Evolutionary conservation across 2,888 invertebrate species (phyloP), one percentile per base, ranked within the genome.

Genomic region (Saturnia pavonia): DNA sequence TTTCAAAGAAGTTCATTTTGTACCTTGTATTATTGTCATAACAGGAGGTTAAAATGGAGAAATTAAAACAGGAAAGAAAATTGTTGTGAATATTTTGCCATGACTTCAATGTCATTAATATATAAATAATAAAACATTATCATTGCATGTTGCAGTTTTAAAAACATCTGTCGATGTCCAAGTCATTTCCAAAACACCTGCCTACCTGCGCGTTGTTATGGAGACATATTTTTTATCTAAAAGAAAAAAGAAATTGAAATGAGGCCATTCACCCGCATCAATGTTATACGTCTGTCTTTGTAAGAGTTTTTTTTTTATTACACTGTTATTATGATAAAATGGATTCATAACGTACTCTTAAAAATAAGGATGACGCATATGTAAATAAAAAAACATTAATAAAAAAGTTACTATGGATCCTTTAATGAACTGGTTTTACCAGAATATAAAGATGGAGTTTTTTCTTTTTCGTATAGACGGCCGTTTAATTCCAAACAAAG

Each of bases 151-250:
- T 27, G 25, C 63, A 25, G 27, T 63, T 25, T 42, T 60, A 25
- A 43, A 34, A 68, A 42, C 72, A 72, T 72, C 72, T 72, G 72
- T 51, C 67, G 63, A 27, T 60, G 57, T 27, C 16, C 57, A 60
- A 27, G 19, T 51, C 34, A 19, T 40, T 60, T n/a, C 9, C 19
- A 43, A 19, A 12, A 71, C 88, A 88, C 84, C 88, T 86, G 88
- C 80, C 78, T 84, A 83, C 85, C 84, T 83, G 85, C 82, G 81
- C 77, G 45, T 60, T 60, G 11, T 60, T 67, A 73, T 74, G 73
- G 72, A 19, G 68, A 68, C 34, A 65, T 63, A 51, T 69, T 69
- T 67, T 60, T 67, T 67, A 63, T 25, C 12, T 60, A 8, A 54
- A 34, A 40, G 11, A 22, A 25, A 60, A 57, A 57, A 43, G 54